Percentiles rank a stretch among this genome's conserved stretches.
These are phyloP conservation scores for Panopea generosa DNA, from an alignment of 2,888 invertebrate species.

Conservation along the genomic window DNA sequence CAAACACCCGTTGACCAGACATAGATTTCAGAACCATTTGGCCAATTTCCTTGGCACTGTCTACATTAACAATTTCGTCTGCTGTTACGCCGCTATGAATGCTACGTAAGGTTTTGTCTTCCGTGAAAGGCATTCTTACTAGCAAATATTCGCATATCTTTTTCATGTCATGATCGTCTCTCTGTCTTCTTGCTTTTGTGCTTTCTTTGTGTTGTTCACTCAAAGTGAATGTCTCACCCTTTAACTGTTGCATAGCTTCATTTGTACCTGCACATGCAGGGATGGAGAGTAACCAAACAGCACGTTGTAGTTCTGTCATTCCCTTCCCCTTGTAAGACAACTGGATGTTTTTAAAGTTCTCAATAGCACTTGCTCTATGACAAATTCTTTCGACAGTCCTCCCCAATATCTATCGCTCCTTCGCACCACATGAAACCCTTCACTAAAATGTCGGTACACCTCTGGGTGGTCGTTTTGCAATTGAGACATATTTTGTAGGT, in stretches of 20 bases:
- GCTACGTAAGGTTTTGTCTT: constrained; percentile 35
- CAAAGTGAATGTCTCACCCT: constrained; percentile 41
- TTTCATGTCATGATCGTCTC: constrained; percentile 43
- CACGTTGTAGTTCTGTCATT: constrained; percentile 59
- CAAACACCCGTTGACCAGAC: not conserved
- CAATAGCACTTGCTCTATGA: constrained; percentile 73
- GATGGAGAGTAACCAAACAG: constrained; percentile 60
- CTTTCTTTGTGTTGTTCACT: constrained; percentile 54
- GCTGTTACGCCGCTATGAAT: constrained; percentile 55
- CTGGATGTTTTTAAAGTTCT: constrained; percentile 63
- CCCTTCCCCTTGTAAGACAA: constrained; percentile 67
- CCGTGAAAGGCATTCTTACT: constrained; percentile 59
- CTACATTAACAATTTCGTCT: constrained; percentile 18
- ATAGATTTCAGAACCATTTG: constrained; percentile 1
- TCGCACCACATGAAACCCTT: constrained; percentile 62
- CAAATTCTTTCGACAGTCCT: constrained; percentile 67
- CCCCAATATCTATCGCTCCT: constrained; percentile 66
- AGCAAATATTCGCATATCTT: constrained; percentile 4
- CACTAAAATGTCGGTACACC: constrained; percentile 39
- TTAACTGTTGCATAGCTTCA: constrained; percentile 54
- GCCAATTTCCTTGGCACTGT: constrained; percentile 18
- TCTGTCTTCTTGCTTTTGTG: constrained; percentile 52
- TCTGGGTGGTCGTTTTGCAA: constrained; percentile 48
- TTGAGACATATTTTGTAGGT: constrained; percentile 42
- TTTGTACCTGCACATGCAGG: constrained; percentile 56